Evolutionary conservation across 2,888 invertebrate genomes (phyloP), one percentile per base, ranked within the genome.

Genomic region (Danaus chrysippus): DNA sequence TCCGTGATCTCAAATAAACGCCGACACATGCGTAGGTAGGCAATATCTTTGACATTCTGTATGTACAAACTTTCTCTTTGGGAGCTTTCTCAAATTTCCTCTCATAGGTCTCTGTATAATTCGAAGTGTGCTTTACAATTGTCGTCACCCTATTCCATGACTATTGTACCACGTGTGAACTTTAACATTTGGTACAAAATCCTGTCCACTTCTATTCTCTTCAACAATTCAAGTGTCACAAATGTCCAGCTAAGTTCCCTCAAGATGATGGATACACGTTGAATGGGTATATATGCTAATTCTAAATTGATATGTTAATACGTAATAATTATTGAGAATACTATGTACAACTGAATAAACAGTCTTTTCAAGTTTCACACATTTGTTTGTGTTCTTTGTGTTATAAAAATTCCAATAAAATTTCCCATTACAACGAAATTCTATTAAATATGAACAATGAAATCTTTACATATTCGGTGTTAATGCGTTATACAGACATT

Each of bases 271-370:
- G 86, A 90, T 90, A 68, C 77, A 69, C 69, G 69, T 83, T 87
- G 84, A 87, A 90, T 87, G 76, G 76, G 73, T 76, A 84, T 81
- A 77, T 87, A 89, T 90, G 87, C 70, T 84, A 89, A 90, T 89
- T 63, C 68, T 68, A 76, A 79, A 88, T 90, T 84, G 83, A 84
- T 77, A 89, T 90, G 87, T 77, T 84, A 90, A 90, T 89, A 76
- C 75, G 68, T 77, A 70, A 82, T 82, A 82, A 84, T 87, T 81
- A 86, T 82, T 75, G 73, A 78, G 76, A 78, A 70, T 75, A 76
- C 77, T 74, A n/a, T n/a, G n/a, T n/a, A 73, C 78, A 79, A 74
- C 77, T 81, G 83, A 77, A 82, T 84, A 82, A 81, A 84, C 79
- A 81, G 67, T 70, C 76, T 77, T 76, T 84, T 78, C 70, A 70